Evolutionary conservation across 2,797 vertebrate genomes (phyloP).

Genomic region (Botia kubotai): DNA sequence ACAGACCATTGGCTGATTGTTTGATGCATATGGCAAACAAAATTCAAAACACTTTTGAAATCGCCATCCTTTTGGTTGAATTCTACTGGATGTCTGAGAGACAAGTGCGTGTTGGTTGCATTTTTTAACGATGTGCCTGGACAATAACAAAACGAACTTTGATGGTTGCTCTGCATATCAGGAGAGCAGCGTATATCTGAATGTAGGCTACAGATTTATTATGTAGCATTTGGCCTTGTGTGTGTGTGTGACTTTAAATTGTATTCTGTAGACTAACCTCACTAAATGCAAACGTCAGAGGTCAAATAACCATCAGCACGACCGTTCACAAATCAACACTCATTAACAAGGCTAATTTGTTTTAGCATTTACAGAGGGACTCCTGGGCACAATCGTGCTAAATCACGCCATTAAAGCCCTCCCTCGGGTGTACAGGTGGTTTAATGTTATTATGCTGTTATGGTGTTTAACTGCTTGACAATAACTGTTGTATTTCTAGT

Average conservation of each 20-base stretch:
- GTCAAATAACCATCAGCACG: conserved; percentile 8
- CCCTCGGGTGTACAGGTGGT: not conserved
- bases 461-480: not conserved
- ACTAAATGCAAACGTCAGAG: not conserved
- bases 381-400: not conserved
- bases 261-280: not conserved
- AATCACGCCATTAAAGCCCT: not conserved
- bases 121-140: too few species aligned
- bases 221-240: not conserved
- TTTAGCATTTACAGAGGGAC: conserved; percentile 1
- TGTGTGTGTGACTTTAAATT: not conserved
- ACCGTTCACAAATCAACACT: conserved; percentile 20
- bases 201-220: conserved; percentile 6
- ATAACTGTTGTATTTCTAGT: not conserved
- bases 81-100: too few species aligned
- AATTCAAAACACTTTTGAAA: too few species aligned
- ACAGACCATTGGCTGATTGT: too few species aligned
- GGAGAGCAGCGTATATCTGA: not conserved
- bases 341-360: conserved; percentile 3
- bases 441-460: not conserved
- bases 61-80: too few species aligned
- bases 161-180: too few species aligned
- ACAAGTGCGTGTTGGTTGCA: too few species aligned
- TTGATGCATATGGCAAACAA: too few species aligned
- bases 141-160: too few species aligned